A percentile compares a stretch with the other conserved stretches of the same genome.
Conservation (phyloP, 1,140 invertebrate genomes). For the Diorhabda elongata region DNA sequence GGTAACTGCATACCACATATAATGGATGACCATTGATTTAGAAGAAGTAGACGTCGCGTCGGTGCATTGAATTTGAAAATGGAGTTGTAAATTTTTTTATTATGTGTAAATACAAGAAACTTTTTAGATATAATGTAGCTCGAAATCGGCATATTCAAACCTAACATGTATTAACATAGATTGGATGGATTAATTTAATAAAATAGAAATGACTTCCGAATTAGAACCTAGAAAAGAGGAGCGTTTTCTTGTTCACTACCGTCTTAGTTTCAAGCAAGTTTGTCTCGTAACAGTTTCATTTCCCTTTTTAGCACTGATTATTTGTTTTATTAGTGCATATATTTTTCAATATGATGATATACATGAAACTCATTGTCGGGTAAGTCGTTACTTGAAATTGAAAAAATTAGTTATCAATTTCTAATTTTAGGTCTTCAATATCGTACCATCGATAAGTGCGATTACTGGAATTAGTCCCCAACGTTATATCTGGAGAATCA, state of each 20-base stretch:
- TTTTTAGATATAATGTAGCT: too few species aligned
- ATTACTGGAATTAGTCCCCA: slow-evolving; percentile 88
- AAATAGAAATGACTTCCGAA: slow-evolving; percentile 2
- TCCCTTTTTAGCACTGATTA: slow-evolving; percentile 72
- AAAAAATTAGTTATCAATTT: slow-evolving; percentile 15
- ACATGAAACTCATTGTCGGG: slow-evolving; percentile 87
- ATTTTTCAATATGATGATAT: slow-evolving; percentile 87
- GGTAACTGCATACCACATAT: too few species aligned
- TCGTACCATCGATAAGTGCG: slow-evolving; percentile 87
- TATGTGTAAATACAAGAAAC: too few species aligned
- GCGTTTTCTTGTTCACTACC: slow-evolving; percentile 40
- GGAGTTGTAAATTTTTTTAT: too few species aligned
- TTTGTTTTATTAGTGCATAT: slow-evolving; percentile 82
- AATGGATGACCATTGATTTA: too few species aligned
- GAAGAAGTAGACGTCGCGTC: too few species aligned
- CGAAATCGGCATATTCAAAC: too few species aligned
- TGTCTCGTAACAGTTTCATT: slow-evolving; percentile 76
- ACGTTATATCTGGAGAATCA: slow-evolving; percentile 86
- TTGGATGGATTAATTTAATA: too few species aligned
- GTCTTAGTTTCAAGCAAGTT: slow-evolving; percentile 57
- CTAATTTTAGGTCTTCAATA: slow-evolving; percentile 77
- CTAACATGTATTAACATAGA: too few species aligned
- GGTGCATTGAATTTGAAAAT: too few species aligned
- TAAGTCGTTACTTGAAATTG: slow-evolving; percentile 50
- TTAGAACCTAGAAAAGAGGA: slow-evolving; percentile 10